phyloP scores from a whole-genome alignment of 2,113 vertebrate species.

The human region DNA sequence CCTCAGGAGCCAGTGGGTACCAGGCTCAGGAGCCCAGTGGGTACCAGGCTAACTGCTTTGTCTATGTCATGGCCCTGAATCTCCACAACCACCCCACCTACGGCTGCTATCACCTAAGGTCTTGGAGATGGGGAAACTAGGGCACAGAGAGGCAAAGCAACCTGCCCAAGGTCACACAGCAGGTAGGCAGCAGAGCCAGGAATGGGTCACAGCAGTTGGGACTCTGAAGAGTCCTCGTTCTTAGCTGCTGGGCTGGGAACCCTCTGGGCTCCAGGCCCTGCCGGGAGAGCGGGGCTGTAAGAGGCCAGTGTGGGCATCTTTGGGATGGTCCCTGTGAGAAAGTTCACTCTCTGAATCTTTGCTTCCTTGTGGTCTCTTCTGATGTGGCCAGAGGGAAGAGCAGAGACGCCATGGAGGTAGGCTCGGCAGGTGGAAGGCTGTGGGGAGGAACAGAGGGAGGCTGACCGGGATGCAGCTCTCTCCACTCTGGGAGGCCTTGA shows the following conservation, averaged over 20 bases:
- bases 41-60: not conserved
- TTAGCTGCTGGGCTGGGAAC: not conserved
- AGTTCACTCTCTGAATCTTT: not conserved
- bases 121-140: not conserved
- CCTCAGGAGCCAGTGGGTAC: not conserved
- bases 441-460: not conserved
- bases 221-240: not conserved
- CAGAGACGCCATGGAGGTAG: accelerated
- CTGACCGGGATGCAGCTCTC: not conserved
- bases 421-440: not conserved
- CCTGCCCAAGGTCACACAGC: not conserved
- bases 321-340: not conserved
- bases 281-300: accelerated
- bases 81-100: not conserved
- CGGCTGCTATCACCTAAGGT: not conserved
- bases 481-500: not conserved
- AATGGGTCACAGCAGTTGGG: not conserved
- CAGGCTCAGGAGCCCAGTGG: not conserved
- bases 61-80: not conserved
- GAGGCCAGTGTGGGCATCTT: not conserved
- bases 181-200: not conserved
- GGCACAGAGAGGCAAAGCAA: not conserved
- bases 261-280: not conserved
- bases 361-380: not conserved
- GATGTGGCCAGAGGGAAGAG: not conserved